Evolutionary conservation across 2,797 vertebrate genomes (phyloP).

Genomic region (Lacerta viridis): DNA sequence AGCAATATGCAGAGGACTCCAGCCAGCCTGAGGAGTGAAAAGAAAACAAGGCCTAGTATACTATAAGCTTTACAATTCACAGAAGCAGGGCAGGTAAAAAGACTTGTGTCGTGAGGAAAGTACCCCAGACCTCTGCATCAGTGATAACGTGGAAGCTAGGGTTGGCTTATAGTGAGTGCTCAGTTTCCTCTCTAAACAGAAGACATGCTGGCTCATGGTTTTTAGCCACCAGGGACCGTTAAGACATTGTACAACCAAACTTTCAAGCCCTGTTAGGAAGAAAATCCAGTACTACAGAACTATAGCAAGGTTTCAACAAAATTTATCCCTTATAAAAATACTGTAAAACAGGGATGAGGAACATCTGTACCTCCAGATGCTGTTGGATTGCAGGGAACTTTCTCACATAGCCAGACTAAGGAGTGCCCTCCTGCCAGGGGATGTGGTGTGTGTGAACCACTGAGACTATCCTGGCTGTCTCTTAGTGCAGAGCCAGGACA

Average conservation of each 20-base stretch:
- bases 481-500: too few relatives aligned
- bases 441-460: too few relatives aligned
- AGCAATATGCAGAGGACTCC: constrained; percentile 96
- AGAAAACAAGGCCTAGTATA: not conserved
- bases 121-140: not conserved
- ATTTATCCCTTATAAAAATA: not conserved
- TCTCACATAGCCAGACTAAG: too few relatives aligned
- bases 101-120: not conserved
- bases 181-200: not conserved
- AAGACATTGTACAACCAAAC: not conserved
- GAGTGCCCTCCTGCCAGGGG: too few relatives aligned
- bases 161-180: too few relatives aligned
- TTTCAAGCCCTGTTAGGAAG: not conserved
- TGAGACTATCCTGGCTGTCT: too few relatives aligned
- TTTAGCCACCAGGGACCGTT: too few relatives aligned
- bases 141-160: too few relatives aligned
- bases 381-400: too few relatives aligned
- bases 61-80: not conserved
- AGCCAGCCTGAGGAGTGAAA: constrained; percentile 84
- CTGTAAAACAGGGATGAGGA: too few relatives aligned
- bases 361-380: too few relatives aligned
- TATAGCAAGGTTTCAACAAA: not conserved
- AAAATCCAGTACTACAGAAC: not conserved
- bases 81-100: not conserved
- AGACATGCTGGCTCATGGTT: not conserved